Evolutionary conservation across 2,888 invertebrate species (phyloP).

Genomic region (Glyphotaelius pellucidus): DNA sequence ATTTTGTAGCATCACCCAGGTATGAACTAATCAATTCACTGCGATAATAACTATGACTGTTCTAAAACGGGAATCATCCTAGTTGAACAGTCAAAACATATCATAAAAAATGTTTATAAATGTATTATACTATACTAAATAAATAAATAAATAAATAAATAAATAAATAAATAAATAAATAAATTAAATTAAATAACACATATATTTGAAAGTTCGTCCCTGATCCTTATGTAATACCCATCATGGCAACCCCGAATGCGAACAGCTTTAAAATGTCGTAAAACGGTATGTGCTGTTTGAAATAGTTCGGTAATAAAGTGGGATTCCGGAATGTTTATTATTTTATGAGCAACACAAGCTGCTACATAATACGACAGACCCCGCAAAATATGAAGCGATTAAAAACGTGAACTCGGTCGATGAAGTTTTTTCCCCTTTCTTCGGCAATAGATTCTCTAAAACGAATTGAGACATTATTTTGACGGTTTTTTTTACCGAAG

Average conservation of each 20-base stretch:
- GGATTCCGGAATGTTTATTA: conserved; percentile 23
- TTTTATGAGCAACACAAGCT: conserved; percentile 13
- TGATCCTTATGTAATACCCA: neutral
- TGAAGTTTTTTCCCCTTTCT: neutral
- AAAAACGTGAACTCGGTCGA: neutral
- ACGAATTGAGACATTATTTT: neutral
- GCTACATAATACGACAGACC: conserved; percentile 12
- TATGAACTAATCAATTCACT: too few species aligned
- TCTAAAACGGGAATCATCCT: too few species aligned
- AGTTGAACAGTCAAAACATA: too few species aligned
- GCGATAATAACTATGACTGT: too few species aligned
- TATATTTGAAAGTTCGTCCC: neutral
- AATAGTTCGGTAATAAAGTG: conserved; percentile 38
- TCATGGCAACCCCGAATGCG: conserved; percentile 13
- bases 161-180: too few species aligned
- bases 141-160: too few species aligned
- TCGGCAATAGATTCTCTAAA: neutral
- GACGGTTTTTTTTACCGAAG: neutral
- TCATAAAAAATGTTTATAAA: too few species aligned
- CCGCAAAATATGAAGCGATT: conserved; percentile 9
- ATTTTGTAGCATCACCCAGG: too few species aligned
- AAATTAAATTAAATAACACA: too few species aligned
- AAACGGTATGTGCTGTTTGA: conserved; percentile 29
- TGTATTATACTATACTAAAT: too few species aligned
- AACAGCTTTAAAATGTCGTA: conserved; percentile 32